Evolutionary conservation across 2,113 vertebrate genomes (phyloP), one percentile per base, ranked within the genome.

Genomic region (Mormyrus lacerda): DNA sequence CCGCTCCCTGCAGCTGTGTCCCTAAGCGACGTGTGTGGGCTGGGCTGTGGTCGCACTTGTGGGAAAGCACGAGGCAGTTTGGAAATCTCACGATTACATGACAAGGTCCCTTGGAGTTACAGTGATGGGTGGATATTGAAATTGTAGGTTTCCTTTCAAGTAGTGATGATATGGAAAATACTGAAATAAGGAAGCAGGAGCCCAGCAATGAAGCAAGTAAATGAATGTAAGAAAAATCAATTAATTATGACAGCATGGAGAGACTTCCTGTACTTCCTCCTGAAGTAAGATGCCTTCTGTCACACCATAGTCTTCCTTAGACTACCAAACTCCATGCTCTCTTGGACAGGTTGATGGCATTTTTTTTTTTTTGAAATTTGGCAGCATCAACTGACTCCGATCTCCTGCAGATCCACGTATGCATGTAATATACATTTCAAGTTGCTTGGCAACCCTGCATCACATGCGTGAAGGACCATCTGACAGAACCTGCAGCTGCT

Each of bases 401-500:
- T 39, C 24, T 39, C 19, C 47, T 55, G 24, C 47, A 21, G 85
- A 55, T 35, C 42, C 82, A 50, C 44, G 11, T 50, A 10, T 85
- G 83, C 24, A 27, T 27, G 45, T 7, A 7, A n/a, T 11, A 7
- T 85, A 8, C 44, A 13, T 31, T 50, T 50, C 44, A 10, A 5
- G 73, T 19, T 3, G 73, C 73, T 79, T 79, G 35, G 73, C 17
- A 19, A 39, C 73, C 50, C 50, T 21, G 27, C 50, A 0, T 96
- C 94, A 95, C 93, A 96, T 93, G 91, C 93, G 95, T 10, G 93
- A 92, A 21, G 94, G 95, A 2, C 95, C 95, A 39, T 97, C 97
- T 0, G 96, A 94, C 86, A 96, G 95, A 94, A 97, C 96, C 73
- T 96, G 94, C 91, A 99, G 95, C 93, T 97, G 96, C 89, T 96